Percentiles rank a stretch among this genome's conserved stretches.
These are phyloP conservation scores for Rhyacophila evoluta DNA, from an alignment of 2,888 invertebrate species.

Conservation along the genomic window DNA sequence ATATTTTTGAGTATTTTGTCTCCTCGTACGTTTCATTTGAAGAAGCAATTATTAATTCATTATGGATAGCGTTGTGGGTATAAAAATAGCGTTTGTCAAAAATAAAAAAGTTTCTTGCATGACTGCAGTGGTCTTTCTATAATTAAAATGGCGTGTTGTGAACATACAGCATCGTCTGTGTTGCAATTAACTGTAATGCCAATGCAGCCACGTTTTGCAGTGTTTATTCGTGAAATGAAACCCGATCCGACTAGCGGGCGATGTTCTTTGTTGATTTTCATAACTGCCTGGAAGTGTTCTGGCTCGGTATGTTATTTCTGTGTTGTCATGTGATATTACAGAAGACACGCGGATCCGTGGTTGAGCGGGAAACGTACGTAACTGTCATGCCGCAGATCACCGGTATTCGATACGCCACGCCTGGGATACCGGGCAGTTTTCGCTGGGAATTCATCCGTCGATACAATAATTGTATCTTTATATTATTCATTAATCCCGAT, in stretches of 20 bases:
- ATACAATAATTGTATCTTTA: too few relatives aligned
- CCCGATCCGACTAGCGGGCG: neutral
- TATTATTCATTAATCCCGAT: too few relatives aligned
- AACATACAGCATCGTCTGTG: neutral
- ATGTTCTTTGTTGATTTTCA: constrained; percentile 21
- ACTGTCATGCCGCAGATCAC: neutral
- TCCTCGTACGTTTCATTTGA: too few relatives aligned
- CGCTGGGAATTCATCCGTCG: too few relatives aligned
- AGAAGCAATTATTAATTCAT: too few relatives aligned
- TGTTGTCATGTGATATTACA: constrained; percentile 11
- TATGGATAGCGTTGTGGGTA: too few relatives aligned
- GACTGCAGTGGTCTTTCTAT: constrained; percentile 13
- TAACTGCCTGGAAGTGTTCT: neutral
- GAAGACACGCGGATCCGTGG: neutral
- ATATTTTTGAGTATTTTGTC: too few relatives aligned
- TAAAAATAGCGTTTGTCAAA: neutral
- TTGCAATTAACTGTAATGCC: constrained; percentile 3
- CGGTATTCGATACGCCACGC: neutral
- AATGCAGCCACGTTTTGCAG: neutral
- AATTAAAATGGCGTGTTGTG: neutral
- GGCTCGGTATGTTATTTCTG: neutral
- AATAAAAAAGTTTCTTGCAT: neutral
- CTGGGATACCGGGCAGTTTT: too few relatives aligned
- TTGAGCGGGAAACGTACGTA: neutral
- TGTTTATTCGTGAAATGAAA: constrained; percentile 15